A percentile compares a stretch with the other conserved stretches of the same genome.
phyloP scores from a whole-genome alignment of 2,797 vertebrate genomes.

The Sebastes oblongus region DNA sequence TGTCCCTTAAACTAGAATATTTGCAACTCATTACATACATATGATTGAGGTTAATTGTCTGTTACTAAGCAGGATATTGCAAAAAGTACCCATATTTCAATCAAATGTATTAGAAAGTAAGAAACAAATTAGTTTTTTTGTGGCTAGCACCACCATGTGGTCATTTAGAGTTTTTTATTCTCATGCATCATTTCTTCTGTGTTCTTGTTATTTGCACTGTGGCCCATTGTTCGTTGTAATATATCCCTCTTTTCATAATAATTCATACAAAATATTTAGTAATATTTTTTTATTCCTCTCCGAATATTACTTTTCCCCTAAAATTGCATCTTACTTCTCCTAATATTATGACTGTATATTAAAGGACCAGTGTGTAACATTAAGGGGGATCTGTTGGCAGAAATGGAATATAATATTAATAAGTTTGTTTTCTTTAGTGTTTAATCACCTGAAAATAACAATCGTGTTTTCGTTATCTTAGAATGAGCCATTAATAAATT shows the following conservation, averaged over 20 bases:
- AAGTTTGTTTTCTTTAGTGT: fast-evolving
- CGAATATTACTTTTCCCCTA: too few species aligned
- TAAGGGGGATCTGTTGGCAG: too few species aligned
- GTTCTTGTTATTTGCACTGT: too few species aligned
- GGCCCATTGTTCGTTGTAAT: not conserved
- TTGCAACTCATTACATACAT: not conserved
- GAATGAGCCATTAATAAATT: too few species aligned
- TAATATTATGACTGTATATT: too few species aligned
- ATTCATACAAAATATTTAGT: too few species aligned
- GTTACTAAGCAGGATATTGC: not conserved
- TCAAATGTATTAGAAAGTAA: not conserved
- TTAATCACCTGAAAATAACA: too few species aligned
- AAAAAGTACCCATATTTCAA: not conserved
- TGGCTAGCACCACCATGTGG: not conserved
- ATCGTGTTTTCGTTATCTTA: fast-evolving
- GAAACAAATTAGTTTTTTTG: not conserved
- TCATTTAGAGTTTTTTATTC: not conserved
- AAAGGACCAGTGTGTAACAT: too few species aligned
- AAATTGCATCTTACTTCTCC: too few species aligned
- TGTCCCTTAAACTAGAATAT: not conserved
- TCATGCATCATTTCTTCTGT: not conserved
- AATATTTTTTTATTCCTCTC: too few species aligned
- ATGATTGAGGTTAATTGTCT: too few species aligned
- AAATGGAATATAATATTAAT: too few species aligned
- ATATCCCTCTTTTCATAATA: not conserved